These are phyloP conservation scores for Anisognathus igniventris DNA, from an alignment of 2,797 vertebrate genomes.

Conservation along the genomic window DNA sequence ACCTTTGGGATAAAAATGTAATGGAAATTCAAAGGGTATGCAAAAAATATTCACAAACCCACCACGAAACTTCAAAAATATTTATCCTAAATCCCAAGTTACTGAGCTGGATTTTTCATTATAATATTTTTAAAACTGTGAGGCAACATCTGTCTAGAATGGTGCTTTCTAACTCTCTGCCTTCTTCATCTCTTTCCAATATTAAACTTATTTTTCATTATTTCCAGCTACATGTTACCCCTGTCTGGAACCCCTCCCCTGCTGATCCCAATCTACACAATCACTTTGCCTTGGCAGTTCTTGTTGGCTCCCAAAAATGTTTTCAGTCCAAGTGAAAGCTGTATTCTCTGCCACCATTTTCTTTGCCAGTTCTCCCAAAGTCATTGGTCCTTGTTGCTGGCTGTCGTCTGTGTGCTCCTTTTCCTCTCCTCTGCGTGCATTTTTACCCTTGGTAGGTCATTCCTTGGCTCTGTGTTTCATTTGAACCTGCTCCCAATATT, in stretches of 20 bases:
- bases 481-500: background rate
- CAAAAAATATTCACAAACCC: background rate
- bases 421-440: background rate
- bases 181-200: background rate
- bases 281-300: slow-evolving; percentile 43
- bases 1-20: background rate
- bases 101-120: background rate
- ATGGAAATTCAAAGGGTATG: background rate
- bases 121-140: background rate
- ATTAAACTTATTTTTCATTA: background rate
- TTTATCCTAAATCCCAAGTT: background rate
- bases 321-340: slow-evolving; percentile 4
- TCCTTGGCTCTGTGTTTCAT: background rate
- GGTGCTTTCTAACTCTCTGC: background rate
- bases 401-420: background rate
- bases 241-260: background rate
- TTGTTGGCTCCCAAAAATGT: slow-evolving; percentile 5
- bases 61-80: fast-evolving
- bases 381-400: background rate
- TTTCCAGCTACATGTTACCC: background rate
- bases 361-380: background rate
- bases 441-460: background rate
- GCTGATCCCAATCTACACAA: slow-evolving; percentile 19
- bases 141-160: background rate
- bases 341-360: background rate